Evolutionary conservation across 2,113 vertebrate genomes (phyloP), one percentile per base, ranked within the genome.

Genomic region (Cettia cetti): DNA sequence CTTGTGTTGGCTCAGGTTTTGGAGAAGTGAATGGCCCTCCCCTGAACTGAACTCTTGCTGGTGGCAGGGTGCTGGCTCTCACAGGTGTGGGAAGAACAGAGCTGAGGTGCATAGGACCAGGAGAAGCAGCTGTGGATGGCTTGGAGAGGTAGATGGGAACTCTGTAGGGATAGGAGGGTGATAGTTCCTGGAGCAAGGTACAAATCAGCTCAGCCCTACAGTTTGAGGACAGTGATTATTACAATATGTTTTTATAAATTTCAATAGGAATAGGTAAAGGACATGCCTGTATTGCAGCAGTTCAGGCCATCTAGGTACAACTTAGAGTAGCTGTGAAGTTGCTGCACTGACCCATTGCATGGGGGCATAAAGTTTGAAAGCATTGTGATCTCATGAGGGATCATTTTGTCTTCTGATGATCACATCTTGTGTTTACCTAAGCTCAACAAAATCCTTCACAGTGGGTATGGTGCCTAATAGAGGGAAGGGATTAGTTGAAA

Each of bases 121-220:
- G 60, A 79, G 53, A 12, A 37, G 22, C 50, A 75, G 47, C 4
- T 2, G 10, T 9, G 15, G 40, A 31, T 11, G 42, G 2, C 31
- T 89, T 0, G 0, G 76, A 65, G 27, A 12, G 37, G 33, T 35
- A 24, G 26, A 15, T 9, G 14, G 28, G 31, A 53, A 2, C 40
- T 86, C 24, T 60, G 3, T 44, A 64, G 18, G 3, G 18, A 82
- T 15, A 39, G 45, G 54, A 81, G 72, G 13, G 26, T 42, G 21
- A 8, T 0, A 3, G 21, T 33, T 56, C 26, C 39, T 31, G 7
- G 13, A n/a, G 19, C 15, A 31, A 16, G 13, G 22, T 65, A 31
- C 26, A 49, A 66, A 70, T 49, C 18, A 65, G 17, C 30, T 84
- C 56, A 91, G 18, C 14, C 15, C 44, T 80, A 63, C 45, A 26